Evolutionary conservation across 1,140 invertebrate genomes (phyloP), one percentile per base, ranked within the genome.

Genomic region (Drosophila arawakana): DNA sequence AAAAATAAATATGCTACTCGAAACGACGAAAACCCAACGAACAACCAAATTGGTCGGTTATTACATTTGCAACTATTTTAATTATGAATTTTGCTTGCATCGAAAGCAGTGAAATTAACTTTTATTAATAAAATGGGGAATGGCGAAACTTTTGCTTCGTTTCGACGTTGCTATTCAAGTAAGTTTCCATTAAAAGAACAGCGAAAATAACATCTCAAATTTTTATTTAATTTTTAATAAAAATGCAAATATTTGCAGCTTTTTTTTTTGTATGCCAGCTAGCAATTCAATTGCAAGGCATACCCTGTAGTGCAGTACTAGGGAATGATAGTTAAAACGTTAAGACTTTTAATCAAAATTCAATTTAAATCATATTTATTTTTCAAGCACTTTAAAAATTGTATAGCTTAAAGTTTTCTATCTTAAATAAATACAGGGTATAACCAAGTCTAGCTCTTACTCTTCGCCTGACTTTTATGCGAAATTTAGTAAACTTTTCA

Each of bases 141-240:
- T 86, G 25, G 25, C 4, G 25, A 30, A 30, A 30, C 25, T 30
- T 30, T 30, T 30, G 25, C 6, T 30, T 2, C 25, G 67, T 85
- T 85, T 85, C 50, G 47, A 52, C 34, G 13, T 13, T 7, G 65
- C 52, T 21, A 50, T 60, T 57, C 70, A 85, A 73, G 82, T 79
- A 57, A 65, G 35, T 49, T 55, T 21, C 6, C 25, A 13, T 18
- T 10, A 54, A 52, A 54, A 25, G 9, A 11, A 41, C 11, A 18
- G 3, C 13, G 15, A 52, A 70, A 61, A 61, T 55, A 77, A 61
- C 55, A 78, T 75, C 60, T 72, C 78, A 81, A 78, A 78, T 78
- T 86, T 78, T 86, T 80, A 76, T 83, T 69, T 63, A 80, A 84
- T 76, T 83, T 85, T 85, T 85, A 81, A 86, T 85, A 85, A 85